Conservation (phyloP, 2,797 vertebrate genomes). For the Pangasius mekongensis region DNA sequence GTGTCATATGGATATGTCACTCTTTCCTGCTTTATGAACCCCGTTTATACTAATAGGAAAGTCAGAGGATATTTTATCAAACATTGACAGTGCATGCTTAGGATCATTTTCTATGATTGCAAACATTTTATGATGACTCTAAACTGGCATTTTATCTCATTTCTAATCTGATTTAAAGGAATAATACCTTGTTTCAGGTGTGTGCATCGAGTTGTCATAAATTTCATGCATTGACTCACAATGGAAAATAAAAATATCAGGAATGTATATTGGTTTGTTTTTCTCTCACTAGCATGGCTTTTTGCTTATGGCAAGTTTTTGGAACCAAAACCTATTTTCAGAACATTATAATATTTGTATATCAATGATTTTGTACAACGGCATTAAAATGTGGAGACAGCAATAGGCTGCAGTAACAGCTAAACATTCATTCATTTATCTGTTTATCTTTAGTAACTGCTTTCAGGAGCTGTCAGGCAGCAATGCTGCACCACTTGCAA, state of each 20-base stretch:
- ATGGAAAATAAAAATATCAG: not conserved
- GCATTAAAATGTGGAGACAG: not conserved
- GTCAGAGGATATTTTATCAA: not conserved
- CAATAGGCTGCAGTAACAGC: not conserved
- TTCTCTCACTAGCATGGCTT: not conserved
- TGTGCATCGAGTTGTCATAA: not conserved
- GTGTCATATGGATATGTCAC: not conserved
- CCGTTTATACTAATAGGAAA: not conserved
- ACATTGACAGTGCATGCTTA: not conserved
- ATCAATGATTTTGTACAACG: not conserved
- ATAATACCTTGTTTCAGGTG: not conserved
- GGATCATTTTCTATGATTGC: not conserved
- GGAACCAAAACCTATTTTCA: not conserved
- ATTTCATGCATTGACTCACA: not conserved
- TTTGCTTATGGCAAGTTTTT: not conserved
- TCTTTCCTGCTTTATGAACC: conserved; percentile 14
- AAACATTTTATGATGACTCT: not conserved
- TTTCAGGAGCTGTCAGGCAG: not conserved
- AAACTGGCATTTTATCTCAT: not conserved
- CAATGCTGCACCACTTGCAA: not conserved
- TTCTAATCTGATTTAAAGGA: not conserved
- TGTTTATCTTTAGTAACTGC: not conserved
- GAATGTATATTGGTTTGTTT: not conserved
- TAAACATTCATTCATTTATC: not conserved
- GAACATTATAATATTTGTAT: not conserved